A percentile compares a stretch with the other conserved stretches of the same genome.
Conservation (phyloP, 2,797 vertebrate species). For the Agapornis canus region DNA sequence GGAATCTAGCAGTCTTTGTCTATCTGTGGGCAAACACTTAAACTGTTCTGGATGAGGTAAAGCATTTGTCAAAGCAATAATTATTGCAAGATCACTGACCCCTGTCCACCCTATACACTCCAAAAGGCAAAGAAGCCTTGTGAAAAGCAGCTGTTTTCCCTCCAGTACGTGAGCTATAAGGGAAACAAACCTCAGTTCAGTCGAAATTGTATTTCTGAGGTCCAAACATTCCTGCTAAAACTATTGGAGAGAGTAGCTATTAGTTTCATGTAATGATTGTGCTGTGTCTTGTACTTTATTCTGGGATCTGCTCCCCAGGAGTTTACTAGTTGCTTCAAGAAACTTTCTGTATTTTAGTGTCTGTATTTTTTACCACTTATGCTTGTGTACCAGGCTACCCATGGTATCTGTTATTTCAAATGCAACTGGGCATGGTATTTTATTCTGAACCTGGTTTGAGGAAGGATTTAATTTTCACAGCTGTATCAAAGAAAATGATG, state of each 20-base stretch:
- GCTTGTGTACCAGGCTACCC: background rate
- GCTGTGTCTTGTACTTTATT: background rate
- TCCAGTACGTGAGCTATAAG: background rate
- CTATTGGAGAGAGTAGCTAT: background rate
- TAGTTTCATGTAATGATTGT: background rate
- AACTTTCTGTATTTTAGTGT: background rate
- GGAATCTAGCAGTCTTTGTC: background rate
- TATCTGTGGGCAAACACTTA: background rate
- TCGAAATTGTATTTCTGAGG: background rate
- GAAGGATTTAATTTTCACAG: conserved; percentile 8
- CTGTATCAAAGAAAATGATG: background rate
- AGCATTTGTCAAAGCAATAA: background rate
- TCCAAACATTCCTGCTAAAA: background rate
- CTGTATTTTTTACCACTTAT: background rate
- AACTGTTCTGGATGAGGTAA: background rate
- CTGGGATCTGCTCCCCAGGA: background rate
- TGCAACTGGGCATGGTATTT: background rate
- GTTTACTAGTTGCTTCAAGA: background rate
- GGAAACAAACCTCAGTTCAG: background rate
- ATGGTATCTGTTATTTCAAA: background rate
- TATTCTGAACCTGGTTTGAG: background rate
- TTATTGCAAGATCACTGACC: background rate
- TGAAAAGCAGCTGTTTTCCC: background rate
- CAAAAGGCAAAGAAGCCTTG: background rate
- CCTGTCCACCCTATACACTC: background rate